Percentiles rank a stretch among this genome's conserved stretches.
Conservation (phyloP, 2,797 vertebrate species). For the Carapus acus region DNA sequence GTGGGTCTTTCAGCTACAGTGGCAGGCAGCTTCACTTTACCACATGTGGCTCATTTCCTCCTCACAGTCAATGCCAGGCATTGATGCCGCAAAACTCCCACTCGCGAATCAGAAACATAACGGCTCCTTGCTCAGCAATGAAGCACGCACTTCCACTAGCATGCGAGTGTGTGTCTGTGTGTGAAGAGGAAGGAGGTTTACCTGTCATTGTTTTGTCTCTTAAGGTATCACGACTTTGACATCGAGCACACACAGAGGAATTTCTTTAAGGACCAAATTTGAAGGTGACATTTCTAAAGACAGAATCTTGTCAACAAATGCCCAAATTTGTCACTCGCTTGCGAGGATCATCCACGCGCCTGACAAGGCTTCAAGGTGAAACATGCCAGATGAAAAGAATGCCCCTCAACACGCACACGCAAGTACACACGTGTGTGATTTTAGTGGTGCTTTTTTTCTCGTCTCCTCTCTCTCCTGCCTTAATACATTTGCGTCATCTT, state of each 20-base stretch:
- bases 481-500: conserved; percentile 31
- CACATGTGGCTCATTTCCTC: conserved; percentile 58
- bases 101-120: conserved; percentile 32
- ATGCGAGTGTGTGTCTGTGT: too few species aligned
- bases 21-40: conserved; percentile 48
- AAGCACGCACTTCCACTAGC: too few species aligned
- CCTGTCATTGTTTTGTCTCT: background rate
- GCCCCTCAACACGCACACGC: background rate
- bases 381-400: conserved; percentile 1
- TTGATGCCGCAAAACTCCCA: conserved; percentile 32
- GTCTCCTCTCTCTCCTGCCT: background rate
- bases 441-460: background rate
- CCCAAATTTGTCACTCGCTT: conserved; percentile 29
- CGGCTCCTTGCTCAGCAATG: conserved; percentile 10
- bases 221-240: conserved; percentile 26
- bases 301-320: conserved; percentile 1
- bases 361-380: conserved; percentile 8
- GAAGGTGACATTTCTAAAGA: conserved; percentile 17
- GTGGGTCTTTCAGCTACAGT: conserved; percentile 25
- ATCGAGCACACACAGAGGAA: conserved; percentile 5
- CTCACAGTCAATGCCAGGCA: conserved; percentile 24
- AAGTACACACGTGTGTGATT: too few species aligned
- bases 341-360: conserved; percentile 18
- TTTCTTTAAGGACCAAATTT: background rate
- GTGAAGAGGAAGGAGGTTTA: too few species aligned